Evolutionary conservation across 2,113 vertebrate species (phyloP).

Genomic region (Silurus meridionalis): DNA sequence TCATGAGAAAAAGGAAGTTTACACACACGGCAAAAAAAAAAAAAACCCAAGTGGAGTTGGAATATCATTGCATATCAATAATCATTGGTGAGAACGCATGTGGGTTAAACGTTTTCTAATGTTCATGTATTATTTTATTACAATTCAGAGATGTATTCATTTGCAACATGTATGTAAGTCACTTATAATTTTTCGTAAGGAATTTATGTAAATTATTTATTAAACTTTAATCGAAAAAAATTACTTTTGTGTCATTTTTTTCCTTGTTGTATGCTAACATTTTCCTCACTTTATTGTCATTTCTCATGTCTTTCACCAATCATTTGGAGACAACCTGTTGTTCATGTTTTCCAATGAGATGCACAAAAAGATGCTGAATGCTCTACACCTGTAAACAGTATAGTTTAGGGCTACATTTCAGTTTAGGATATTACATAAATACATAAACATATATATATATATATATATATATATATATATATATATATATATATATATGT

Average conservation of each 20-base stretch:
- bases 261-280: not conserved
- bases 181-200: not conserved
- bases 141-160: not conserved
- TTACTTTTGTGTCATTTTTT: not conserved
- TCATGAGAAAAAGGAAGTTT: not conserved
- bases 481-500: too few relatives aligned
- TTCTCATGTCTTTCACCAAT: not conserved
- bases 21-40: not conserved
- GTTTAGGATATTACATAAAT: not conserved
- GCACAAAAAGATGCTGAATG: not conserved
- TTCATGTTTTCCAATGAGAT: not conserved
- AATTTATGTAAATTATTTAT: not conserved
- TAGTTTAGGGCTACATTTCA: not conserved
- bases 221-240: not conserved
- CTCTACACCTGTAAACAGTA: not conserved
- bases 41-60: not conserved
- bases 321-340: not conserved
- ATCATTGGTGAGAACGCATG: not conserved
- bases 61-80: not conserved
- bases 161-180: not conserved
- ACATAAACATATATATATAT: not conserved
- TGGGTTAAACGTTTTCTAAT: conserved; percentile 3
- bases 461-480: too few relatives aligned
- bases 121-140: not conserved
- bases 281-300: not conserved